phyloP scores from a whole-genome alignment of 2,888 invertebrate genomes.

The Prenolepis imparis region DNA sequence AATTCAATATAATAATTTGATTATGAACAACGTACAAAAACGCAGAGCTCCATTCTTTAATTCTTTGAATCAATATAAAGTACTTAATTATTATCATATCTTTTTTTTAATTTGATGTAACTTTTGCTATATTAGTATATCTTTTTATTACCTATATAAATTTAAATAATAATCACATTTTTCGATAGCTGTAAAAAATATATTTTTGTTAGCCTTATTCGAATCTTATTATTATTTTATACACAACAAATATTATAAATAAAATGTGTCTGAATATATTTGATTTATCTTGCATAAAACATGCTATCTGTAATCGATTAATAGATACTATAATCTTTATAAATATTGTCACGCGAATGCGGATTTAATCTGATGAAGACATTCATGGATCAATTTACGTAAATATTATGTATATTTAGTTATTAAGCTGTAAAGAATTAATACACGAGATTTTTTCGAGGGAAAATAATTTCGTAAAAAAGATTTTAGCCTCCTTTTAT shows the following conservation, averaged over 20 bases:
- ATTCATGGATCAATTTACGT: background rate
- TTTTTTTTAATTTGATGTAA: background rate
- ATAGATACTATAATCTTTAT: background rate
- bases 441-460: conserved; percentile 1
- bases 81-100: background rate
- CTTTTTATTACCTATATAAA: background rate
- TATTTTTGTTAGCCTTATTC: background rate
- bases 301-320: background rate
- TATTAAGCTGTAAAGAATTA: conserved; percentile 19
- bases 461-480: conserved; percentile 1
- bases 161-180: background rate
- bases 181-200: background rate
- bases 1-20: background rate
- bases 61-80: background rate
- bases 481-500: background rate
- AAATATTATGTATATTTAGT: background rate
- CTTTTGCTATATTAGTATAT: background rate
- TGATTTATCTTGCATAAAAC: background rate
- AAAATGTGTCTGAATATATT: background rate
- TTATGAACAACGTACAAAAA: background rate
- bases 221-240: background rate
- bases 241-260: background rate
- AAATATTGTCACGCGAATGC: background rate
- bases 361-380: background rate
- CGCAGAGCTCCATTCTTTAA: background rate